A percentile compares a stretch with the other conserved stretches of the same genome.
Evolutionary conservation across 2,888 invertebrate genomes (phyloP).

Genomic region (Herminia tarsipennalis): DNA sequence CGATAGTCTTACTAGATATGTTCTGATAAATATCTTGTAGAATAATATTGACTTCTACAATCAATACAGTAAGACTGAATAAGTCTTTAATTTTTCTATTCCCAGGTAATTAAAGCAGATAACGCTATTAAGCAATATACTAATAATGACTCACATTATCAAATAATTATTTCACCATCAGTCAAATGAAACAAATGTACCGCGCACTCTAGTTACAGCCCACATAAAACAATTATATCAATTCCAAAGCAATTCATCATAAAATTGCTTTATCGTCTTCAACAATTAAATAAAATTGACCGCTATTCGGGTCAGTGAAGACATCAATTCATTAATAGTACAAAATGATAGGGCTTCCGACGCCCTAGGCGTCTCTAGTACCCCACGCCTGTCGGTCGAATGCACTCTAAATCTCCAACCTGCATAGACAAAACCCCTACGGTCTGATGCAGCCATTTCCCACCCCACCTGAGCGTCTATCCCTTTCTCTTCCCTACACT

Average conservation of each 20-base stretch:
- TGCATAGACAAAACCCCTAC: constrained; percentile 73
- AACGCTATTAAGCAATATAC: background rate
- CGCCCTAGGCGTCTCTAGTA: constrained; percentile 54
- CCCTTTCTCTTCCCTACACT: constrained; percentile 58
- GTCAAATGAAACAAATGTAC: constrained; percentile 40
- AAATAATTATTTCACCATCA: constrained; percentile 27
- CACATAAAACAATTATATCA: constrained; percentile 62
- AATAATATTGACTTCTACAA: no score
- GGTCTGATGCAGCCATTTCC: constrained; percentile 68
- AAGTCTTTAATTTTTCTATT: no score
- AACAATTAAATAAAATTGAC: constrained; percentile 73
- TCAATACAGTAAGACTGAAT: no score
- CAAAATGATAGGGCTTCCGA: constrained; percentile 62
- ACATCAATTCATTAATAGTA: constrained; percentile 72
- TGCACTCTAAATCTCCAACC: constrained; percentile 74
- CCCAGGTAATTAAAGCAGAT: no score
- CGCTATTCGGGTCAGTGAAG: constrained; percentile 73
- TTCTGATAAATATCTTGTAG: no score
- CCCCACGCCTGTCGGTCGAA: constrained; percentile 62
- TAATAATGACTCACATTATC: constrained; percentile 14
- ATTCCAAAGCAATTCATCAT: constrained; percentile 62
- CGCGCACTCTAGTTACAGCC: constrained; percentile 45
- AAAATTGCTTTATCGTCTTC: constrained; percentile 68
- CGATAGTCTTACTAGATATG: no score
- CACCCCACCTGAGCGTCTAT: constrained; percentile 72